A percentile compares a stretch with the other conserved stretches of the same genome.
These are phyloP conservation scores for Aleiodes leptofemur DNA, from an alignment of 2,888 invertebrate genomes.

Conservation along the genomic window DNA sequence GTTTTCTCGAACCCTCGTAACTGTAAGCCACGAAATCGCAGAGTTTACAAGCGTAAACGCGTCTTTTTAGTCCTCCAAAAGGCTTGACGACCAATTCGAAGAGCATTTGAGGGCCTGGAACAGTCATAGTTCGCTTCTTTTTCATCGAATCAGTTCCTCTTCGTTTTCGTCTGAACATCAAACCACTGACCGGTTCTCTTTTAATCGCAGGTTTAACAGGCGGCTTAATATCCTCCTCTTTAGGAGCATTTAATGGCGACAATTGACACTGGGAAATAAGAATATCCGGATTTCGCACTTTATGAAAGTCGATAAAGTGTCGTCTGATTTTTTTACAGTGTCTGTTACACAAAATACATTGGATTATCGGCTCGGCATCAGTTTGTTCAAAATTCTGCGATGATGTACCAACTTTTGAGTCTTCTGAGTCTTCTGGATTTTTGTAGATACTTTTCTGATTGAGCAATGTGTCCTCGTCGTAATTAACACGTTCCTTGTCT, in stretches of 20 bases:
- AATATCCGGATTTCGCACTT: conserved; percentile 62
- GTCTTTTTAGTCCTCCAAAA: background rate
- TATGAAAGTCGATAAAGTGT: conserved; percentile 69
- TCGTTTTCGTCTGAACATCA: background rate
- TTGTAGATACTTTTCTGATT: conserved; percentile 32
- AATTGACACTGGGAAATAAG: conserved; percentile 41
- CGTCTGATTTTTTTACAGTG: conserved; percentile 59
- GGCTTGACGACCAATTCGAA: background rate
- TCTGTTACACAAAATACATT: conserved; percentile 65
- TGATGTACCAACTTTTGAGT: conserved; percentile 38
- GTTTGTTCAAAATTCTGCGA: conserved; percentile 1
- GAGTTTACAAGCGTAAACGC: conserved; percentile 25
- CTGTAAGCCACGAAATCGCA: conserved; percentile 11
- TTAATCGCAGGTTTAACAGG: background rate
- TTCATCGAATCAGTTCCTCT: conserved; percentile 1
- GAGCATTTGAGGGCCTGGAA: background rate
- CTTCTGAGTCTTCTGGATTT: conserved; percentile 4
- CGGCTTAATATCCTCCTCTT: background rate
- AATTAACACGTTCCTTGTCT: conserved; percentile 3
- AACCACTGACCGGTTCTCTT: background rate
- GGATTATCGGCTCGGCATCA: conserved; percentile 31
- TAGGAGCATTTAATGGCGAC: background rate
- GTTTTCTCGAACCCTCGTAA: conserved; percentile 9
- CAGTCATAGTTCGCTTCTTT: background rate
- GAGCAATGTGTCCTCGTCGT: conserved; percentile 3